Percentiles rank a stretch among this genome's conserved stretches.
These are phyloP conservation scores for Drosophila busckii DNA, from an alignment of 1,140 invertebrate species.

Conservation along the genomic window DNA sequence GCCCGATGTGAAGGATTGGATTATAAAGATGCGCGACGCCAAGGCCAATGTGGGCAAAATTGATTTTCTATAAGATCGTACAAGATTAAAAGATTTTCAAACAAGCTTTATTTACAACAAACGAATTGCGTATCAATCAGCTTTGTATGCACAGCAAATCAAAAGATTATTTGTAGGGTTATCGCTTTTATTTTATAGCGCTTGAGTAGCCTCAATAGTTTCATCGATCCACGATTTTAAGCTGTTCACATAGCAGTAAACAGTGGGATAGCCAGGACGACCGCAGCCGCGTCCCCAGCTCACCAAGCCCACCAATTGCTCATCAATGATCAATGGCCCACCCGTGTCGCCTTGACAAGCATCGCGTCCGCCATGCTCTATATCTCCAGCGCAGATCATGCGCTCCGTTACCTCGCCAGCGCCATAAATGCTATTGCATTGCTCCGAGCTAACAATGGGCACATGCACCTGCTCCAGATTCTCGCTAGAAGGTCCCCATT, in stretches of 20 bases:
- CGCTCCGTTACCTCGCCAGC: slow-evolving; percentile 77
- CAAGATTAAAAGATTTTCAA: neutral
- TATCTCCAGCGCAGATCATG: slow-evolving; percentile 83
- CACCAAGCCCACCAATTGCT: slow-evolving; percentile 81
- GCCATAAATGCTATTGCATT: slow-evolving; percentile 53
- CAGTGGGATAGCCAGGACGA: slow-evolving; percentile 80
- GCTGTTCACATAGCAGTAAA: slow-evolving; percentile 81
- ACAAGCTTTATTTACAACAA: too few relatives aligned
- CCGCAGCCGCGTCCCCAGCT: slow-evolving; percentile 84
- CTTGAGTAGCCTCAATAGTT: slow-evolving; percentile 33
- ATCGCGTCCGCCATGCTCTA: slow-evolving; percentile 81
- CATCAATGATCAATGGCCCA: slow-evolving; percentile 82
- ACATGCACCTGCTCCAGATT: slow-evolving; percentile 79
- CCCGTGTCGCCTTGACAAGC: slow-evolving; percentile 85
- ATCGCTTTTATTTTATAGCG: slow-evolving; percentile 40
- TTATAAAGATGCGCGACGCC: slow-evolving; percentile 1
- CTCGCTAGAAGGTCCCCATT: slow-evolving; percentile 79
- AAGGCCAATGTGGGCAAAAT: slow-evolving; percentile 34
- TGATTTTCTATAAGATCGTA: slow-evolving; percentile 37
- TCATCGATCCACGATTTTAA: slow-evolving; percentile 79
- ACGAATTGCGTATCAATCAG: neutral
- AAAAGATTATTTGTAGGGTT: too few relatives aligned
- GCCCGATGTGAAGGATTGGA: slow-evolving; percentile 79
- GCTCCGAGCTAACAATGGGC: slow-evolving; percentile 64
- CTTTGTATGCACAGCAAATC: too few relatives aligned